Evolutionary conservation across 1,140 invertebrate species (phyloP), one percentile per base, ranked within the genome.

Genomic region (Mizuhopecten yessoensis): DNA sequence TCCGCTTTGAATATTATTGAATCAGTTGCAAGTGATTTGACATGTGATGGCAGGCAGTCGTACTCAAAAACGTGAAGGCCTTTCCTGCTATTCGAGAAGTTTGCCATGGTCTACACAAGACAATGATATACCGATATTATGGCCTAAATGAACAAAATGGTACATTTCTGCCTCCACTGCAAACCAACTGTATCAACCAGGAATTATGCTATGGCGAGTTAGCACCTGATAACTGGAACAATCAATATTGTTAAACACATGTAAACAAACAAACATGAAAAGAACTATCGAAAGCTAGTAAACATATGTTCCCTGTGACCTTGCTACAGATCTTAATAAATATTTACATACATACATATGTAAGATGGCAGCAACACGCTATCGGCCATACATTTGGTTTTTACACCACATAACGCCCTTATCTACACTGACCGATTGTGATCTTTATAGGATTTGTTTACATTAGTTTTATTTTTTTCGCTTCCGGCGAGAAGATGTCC

Each of bases 261-360:
- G 42, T 20, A 75, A 75, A 75, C 57, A 29, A 75, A 29, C 57
- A 75, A 75, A 75, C 36, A 57, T 75, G 7, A 75, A 75, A 75
- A 75, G 57, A n/a, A 75, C 42, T 75, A 75, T n/a, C 57, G 57
- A 29, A 75, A 49, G 45, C 57, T 29, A 29, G 57, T 75, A 29
- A 75, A 75, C 57, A 75, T 75, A 29, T 75, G 57, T 75, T 75
- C 57, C 29, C 57, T 13, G 57, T 75, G 57, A 1, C 17, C 23
- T 17, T 3, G 29, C n/a, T 7, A 29, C 29, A 29, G 57, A 75
- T 75, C 23, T 75, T 17, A n/a, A n/a, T 75, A n/a, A 75, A 75
- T 75, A 75, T 75, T 75, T 75, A 75, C 57, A 75, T 75, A 75
- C 57, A 75, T 75, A 75, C 57, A 75, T 75, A 75, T n/a, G 57